phyloP scores from a whole-genome alignment of 2,113 vertebrate genomes.

The Eulemur rufifrons region DNA sequence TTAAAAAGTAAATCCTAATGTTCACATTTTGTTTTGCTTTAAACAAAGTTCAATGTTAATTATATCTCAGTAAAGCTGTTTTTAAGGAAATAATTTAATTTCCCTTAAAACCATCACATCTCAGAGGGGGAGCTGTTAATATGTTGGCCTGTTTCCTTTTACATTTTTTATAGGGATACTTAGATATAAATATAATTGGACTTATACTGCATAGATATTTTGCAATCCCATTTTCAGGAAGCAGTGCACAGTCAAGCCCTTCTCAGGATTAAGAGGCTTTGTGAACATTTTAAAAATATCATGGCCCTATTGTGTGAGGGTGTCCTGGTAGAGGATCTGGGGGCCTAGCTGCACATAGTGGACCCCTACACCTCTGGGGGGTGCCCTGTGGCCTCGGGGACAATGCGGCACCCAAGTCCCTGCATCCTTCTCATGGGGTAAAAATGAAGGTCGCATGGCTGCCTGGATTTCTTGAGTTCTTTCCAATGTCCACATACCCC shows the following conservation, averaged over 20 bases:
- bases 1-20: neutral
- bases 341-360: neutral
- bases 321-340: neutral
- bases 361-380: neutral
- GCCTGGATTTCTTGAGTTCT: neutral
- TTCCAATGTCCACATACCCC: neutral
- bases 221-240: neutral
- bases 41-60: neutral
- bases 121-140: neutral
- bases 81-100: neutral
- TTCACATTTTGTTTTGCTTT: neutral
- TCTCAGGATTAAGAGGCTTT: neutral
- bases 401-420: neutral
- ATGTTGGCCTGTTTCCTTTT: neutral
- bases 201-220: neutral
- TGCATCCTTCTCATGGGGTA: rapidly evolving
- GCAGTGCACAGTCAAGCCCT: neutral
- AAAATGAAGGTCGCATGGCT: rapidly evolving
- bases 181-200: neutral
- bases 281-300: neutral
- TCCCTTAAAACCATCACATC: neutral
- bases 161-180: neutral
- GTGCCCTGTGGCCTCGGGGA: rapidly evolving
- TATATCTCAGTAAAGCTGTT: neutral
- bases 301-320: neutral